Conservation (phyloP, 2,113 vertebrate species). For the Vicugna pacos region DNA sequence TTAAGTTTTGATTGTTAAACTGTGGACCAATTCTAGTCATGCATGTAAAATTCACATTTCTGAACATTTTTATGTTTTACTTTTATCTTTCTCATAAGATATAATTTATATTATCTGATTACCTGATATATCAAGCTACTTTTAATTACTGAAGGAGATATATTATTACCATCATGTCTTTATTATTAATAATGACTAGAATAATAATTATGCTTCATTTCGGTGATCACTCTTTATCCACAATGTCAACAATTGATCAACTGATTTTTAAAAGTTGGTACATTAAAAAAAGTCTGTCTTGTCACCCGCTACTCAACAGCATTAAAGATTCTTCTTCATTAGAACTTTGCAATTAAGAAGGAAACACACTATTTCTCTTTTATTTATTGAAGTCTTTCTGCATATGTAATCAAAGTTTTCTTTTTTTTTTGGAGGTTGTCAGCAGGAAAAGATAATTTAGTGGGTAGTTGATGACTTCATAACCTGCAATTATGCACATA, state of each 20-base stretch:
- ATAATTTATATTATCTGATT: slow-evolving; percentile 4
- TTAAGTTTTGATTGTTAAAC: neutral
- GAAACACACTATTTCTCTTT: neutral
- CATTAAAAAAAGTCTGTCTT: neutral
- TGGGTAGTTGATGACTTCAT: slow-evolving; percentile 58
- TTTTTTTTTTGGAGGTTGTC: neutral
- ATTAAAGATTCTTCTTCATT: neutral
- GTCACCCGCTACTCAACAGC: neutral
- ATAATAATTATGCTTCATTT: neutral
- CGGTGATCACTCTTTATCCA: neutral
- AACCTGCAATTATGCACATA: slow-evolving; percentile 60
- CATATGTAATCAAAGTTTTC: neutral
- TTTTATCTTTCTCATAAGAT: neutral
- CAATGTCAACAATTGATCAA: neutral
- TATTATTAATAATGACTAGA: neutral
- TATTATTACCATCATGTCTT: neutral
- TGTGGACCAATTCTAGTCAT: neutral
- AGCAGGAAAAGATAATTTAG: slow-evolving; percentile 55
- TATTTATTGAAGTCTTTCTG: slow-evolving; percentile 19
- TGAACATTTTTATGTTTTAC: neutral
- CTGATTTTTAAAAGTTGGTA: neutral
- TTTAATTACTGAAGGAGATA: slow-evolving; percentile 24
- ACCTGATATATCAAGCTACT: neutral
- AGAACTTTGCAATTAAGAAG: neutral
- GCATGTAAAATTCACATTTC: neutral